phyloP scores from a whole-genome alignment of 2,797 vertebrate genomes.

The Artibeus jamaicensis region DNA sequence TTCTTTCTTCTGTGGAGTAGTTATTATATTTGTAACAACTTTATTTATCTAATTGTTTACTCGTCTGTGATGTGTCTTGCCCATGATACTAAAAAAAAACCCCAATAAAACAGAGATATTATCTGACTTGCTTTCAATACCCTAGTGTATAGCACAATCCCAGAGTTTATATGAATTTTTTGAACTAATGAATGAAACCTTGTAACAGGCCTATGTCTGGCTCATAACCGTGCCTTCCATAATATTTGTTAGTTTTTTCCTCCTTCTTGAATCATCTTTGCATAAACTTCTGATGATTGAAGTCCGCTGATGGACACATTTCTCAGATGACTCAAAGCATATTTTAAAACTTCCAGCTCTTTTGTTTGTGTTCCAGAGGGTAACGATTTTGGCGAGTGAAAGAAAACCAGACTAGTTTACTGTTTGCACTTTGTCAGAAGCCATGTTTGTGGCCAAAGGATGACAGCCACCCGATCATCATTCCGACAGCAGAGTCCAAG shows the following conservation, averaged over 20 bases:
- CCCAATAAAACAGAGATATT: background rate
- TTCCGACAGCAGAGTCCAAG: background rate
- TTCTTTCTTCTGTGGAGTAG: background rate
- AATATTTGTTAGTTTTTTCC: background rate
- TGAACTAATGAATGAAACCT: background rate
- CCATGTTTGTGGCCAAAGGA: background rate
- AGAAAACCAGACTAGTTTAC: background rate
- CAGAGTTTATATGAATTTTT: background rate
- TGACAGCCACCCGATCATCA: background rate
- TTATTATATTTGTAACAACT: background rate
- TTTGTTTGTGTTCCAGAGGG: constrained; percentile 9
- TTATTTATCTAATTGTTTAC: background rate
- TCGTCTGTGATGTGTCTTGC: background rate
- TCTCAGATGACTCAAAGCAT: background rate
- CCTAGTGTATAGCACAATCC: background rate
- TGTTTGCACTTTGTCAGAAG: background rate
- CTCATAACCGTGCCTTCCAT: background rate
- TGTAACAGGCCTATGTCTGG: background rate
- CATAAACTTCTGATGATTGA: background rate
- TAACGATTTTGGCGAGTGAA: background rate
- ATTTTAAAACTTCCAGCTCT: background rate
- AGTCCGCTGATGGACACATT: background rate
- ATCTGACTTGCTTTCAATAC: background rate
- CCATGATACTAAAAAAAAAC: background rate
- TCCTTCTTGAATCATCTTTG: background rate